These are phyloP conservation scores for Aradophagus sp. DNA, from an alignment of 1,140 invertebrate species.

Conservation along the genomic window DNA sequence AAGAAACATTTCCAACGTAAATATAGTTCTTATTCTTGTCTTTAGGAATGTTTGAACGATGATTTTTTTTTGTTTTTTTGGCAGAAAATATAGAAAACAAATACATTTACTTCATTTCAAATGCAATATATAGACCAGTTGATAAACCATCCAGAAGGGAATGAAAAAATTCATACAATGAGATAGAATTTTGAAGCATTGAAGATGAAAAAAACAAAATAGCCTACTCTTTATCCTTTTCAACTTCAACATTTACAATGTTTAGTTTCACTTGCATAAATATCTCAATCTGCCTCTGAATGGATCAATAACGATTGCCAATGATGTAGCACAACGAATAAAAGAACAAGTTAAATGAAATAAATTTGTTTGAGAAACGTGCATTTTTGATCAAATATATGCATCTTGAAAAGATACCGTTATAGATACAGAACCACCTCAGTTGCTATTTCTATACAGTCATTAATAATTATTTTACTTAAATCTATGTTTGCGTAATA, in stretches of 20 bases:
- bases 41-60: constrained; percentile 27
- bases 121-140: too few species aligned
- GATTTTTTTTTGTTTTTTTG: too few species aligned
- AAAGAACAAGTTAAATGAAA: constrained; percentile 3
- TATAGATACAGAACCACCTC: constrained; percentile 42
- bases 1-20: constrained; percentile 30
- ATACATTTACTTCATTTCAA: constrained; percentile 5
- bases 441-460: constrained; percentile 64
- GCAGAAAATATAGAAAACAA: too few species aligned
- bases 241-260: too few species aligned
- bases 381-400: constrained; percentile 45
- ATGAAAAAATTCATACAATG: too few species aligned
- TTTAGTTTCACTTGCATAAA: too few species aligned
- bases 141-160: too few species aligned
- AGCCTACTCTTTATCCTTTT: too few species aligned
- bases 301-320: constrained; percentile 9
- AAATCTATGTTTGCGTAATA: constrained; percentile 53
- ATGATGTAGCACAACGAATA: constrained; percentile 11
- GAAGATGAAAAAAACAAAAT: too few species aligned
- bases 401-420: constrained; percentile 35
- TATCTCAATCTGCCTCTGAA: too few species aligned
- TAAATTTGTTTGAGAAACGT: constrained; percentile 16
- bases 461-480: constrained; percentile 65
- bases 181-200: too few species aligned
- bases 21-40: too few species aligned